phyloP scores from a whole-genome alignment of 2,888 invertebrate genomes.

The Heliconius aoede region DNA sequence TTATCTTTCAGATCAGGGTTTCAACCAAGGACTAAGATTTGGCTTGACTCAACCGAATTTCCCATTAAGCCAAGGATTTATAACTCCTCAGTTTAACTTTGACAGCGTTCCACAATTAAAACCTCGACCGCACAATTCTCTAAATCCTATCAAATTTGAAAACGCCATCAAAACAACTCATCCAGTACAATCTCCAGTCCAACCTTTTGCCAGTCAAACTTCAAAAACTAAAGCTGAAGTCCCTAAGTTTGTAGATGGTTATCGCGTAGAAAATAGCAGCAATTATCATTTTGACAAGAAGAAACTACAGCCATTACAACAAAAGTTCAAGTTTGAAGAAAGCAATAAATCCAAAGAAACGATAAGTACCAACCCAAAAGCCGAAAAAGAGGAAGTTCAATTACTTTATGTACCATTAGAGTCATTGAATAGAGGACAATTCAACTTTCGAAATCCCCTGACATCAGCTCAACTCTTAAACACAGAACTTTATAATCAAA shows the following conservation, averaged over 20 bases:
- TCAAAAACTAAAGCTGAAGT: constrained; percentile 60
- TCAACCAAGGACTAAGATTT: constrained; percentile 73
- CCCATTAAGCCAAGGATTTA: constrained; percentile 72
- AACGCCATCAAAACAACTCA: constrained; percentile 55
- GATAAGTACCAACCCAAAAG: constrained; percentile 59
- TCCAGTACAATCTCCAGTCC: constrained; percentile 57
- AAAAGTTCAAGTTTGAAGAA: constrained; percentile 72
- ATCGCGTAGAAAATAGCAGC: constrained; percentile 68
- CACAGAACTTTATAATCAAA: constrained; percentile 65
- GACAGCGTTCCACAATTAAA: constrained; percentile 64
- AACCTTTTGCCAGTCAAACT: constrained; percentile 61
- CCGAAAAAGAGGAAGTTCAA: constrained; percentile 88
- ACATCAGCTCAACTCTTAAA: constrained; percentile 61
- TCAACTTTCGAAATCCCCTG: constrained; percentile 68
- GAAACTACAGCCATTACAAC: constrained; percentile 70
- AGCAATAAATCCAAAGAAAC: constrained; percentile 64
- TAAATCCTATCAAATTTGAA: constrained; percentile 66
- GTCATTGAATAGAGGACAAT: constrained; percentile 84
- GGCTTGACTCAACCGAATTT: constrained; percentile 73
- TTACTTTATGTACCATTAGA: constrained; percentile 92
- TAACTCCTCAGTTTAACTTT: constrained; percentile 68
- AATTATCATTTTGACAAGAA: constrained; percentile 58
- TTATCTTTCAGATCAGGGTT: constrained; percentile 73
- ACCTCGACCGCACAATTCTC: constrained; percentile 56
- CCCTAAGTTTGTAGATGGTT: constrained; percentile 76